Base-by-base conservation (phyloP, 2,888 invertebrate genomes). In the Chydorus sphaericus region DNA sequence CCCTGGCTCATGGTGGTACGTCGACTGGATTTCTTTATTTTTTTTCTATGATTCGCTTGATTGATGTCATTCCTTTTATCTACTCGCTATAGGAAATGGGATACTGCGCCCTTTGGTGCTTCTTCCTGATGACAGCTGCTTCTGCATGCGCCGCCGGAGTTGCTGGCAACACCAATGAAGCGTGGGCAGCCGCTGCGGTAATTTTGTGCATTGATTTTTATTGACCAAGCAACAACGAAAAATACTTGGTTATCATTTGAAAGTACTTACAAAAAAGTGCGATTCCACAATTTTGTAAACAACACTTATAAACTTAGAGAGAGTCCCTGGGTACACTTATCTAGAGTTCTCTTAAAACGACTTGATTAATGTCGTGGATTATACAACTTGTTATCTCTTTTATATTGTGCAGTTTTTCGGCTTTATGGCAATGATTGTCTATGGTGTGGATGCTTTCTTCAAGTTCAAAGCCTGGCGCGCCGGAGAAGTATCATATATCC, bases 1-100 rank as follows among this genome's bases (percentile, higher is more conserved):
- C 90, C 90, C 2, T 91, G 91, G 90, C 71, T 90, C 58, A 82
- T 81, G 70, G 77, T 85, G 60, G 90, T 79, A 68, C 71, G 74
- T 66, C 30, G 11, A 4, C 2, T 28, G 14, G 14, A 31, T 8
- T 4, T 37, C 7, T 6, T 5, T 1, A 16, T 28, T 10, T 10
- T 14, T 28, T 39, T 57, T 59, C 16, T 48, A 20, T 36, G 6
- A 23, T 58, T 58, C 48, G 38, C 28, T 26, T 36, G 33, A 52
- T 14, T 14, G 8, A 38, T 48, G 31, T 44, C 29, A n/a, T 55
- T 31, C 30, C 28, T 30, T n/a, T 18, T 49, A 49, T 53, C 28
- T 55, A 54, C 59, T 57, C 53, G 59, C 66, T 68, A 26, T 66
- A 79, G 78, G 79, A 91, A 73, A 77, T 88, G 60, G 71, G 76